A percentile compares a stretch with the other conserved stretches of the same genome.
phyloP scores from a whole-genome alignment of 2,113 vertebrate genomes.

The Lanius ludovicianus region DNA sequence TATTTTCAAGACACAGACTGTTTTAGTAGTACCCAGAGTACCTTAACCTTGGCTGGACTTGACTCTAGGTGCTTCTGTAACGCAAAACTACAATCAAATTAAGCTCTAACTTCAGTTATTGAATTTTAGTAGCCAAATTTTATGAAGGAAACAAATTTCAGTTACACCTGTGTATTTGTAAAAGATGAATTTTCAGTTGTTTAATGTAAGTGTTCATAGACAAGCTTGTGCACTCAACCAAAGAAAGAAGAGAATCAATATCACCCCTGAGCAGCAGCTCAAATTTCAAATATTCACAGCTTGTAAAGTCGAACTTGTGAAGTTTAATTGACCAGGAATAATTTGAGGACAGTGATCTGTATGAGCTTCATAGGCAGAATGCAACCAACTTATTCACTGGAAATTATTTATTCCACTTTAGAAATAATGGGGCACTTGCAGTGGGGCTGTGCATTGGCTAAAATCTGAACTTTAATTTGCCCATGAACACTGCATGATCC shows the following conservation, averaged over 20 bases:
- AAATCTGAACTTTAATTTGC: not conserved
- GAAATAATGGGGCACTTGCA: not conserved
- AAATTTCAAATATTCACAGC: constrained; percentile 50
- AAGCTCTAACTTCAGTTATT: constrained; percentile 18
- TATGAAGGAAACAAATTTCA: constrained; percentile 29
- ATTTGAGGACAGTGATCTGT: constrained; percentile 37
- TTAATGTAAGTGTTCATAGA: not conserved
- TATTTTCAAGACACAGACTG: not conserved
- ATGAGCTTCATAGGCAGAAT: constrained; percentile 1
- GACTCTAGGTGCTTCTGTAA: not conserved
- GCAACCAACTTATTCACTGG: not conserved
- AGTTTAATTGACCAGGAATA: constrained; percentile 58
- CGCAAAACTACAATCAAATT: not conserved
- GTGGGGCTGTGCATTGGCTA: not conserved
- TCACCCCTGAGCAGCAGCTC: constrained; percentile 28
- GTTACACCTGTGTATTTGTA: constrained; percentile 6
- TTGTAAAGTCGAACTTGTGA: constrained; percentile 42
- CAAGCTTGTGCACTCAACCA: constrained; percentile 39
- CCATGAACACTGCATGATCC: not conserved
- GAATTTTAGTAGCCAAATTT: constrained; percentile 27
- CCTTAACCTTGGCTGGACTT: not conserved
- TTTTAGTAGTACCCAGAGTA: not conserved
- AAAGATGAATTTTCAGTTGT: constrained; percentile 49
- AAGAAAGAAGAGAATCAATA: constrained; percentile 28
- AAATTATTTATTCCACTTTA: constrained; percentile 44